These are phyloP conservation scores for Prionailurus viverrinus DNA, from an alignment of 2,113 vertebrate species.

Conservation along the genomic window DNA sequence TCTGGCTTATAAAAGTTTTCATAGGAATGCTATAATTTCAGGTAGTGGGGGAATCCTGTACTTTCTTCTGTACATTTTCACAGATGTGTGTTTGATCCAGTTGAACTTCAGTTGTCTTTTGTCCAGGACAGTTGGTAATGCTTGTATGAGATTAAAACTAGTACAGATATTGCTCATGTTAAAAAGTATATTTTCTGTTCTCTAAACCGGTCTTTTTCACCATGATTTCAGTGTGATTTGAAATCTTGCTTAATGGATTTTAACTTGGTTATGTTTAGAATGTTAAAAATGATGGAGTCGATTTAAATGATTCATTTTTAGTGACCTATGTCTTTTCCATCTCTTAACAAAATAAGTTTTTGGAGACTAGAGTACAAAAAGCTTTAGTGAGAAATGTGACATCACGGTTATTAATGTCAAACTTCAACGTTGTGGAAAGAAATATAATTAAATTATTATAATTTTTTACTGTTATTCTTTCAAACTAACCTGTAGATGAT, in stretches of 20 bases:
- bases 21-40: neutral
- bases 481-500: neutral
- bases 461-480: neutral
- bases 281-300: conserved; percentile 47
- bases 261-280: neutral
- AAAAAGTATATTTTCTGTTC: neutral
- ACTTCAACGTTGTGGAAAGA: neutral
- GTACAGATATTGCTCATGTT: neutral
- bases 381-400: neutral
- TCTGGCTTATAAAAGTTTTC: neutral
- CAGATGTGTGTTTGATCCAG: neutral
- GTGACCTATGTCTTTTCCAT: neutral
- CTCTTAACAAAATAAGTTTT: conserved; percentile 43
- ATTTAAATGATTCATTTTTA: neutral
- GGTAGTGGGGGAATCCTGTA: neutral
- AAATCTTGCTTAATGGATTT: conserved; percentile 27
- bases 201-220: neutral
- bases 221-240: neutral
- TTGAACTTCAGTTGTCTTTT: conserved; percentile 53
- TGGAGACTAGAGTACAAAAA: conserved; percentile 7
- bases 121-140: neutral
- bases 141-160: conserved; percentile 38
- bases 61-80: conserved; percentile 14
- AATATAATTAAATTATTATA: neutral
- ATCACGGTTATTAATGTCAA: neutral